Conservation (phyloP, 2,113 vertebrate species). For the Microcebus ravelobensis region DNA sequence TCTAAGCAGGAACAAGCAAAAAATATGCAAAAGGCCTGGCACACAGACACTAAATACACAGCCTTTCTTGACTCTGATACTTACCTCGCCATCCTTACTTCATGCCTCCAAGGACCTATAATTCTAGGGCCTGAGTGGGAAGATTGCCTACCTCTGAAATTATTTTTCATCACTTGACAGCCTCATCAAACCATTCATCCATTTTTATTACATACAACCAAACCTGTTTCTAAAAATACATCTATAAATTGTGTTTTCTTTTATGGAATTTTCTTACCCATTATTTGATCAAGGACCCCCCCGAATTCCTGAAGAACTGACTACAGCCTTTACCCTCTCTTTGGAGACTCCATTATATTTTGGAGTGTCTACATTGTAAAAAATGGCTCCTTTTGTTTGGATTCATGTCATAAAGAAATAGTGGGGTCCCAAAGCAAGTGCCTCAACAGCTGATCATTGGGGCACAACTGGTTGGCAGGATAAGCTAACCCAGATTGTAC, state of each 20-base stretch:
- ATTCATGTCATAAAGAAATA: neutral
- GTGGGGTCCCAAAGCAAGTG: neutral
- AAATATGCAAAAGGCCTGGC: neutral
- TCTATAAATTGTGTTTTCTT: neutral
- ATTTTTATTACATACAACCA: neutral
- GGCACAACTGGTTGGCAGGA: neutral
- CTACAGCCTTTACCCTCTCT: neutral
- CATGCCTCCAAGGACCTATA: neutral
- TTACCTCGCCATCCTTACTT: neutral
- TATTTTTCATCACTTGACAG: slow-evolving; percentile 9
- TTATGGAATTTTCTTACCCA: neutral
- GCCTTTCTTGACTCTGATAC: neutral
- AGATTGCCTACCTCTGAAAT: neutral
- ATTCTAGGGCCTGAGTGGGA: neutral
- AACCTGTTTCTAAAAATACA: neutral
- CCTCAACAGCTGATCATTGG: neutral
- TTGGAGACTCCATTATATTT: neutral
- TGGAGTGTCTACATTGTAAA: neutral
- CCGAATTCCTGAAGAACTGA: neutral
- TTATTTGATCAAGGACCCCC: neutral
- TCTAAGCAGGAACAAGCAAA: neutral
- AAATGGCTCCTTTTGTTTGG: neutral
- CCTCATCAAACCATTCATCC: neutral
- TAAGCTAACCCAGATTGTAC: neutral
- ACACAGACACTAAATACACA: neutral